phyloP scores from a whole-genome alignment of 2,113 vertebrate species.

The Anas platyrhynchos region DNA sequence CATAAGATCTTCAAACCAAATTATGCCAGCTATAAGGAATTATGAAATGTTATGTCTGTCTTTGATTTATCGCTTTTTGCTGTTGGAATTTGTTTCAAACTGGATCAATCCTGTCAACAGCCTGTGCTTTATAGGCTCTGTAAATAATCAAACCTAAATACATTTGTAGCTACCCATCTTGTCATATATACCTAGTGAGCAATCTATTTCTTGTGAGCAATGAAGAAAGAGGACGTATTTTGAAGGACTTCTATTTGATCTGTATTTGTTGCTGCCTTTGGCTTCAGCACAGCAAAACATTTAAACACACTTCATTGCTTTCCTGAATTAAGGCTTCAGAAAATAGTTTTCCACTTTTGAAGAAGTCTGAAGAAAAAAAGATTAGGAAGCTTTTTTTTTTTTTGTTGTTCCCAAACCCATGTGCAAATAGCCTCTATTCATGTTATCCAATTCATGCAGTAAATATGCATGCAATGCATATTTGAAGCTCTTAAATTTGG shows the following conservation, averaged over 20 bases:
- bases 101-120: background rate
- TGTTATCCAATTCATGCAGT: background rate
- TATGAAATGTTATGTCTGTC: background rate
- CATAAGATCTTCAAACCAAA: background rate
- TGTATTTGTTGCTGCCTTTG: conserved; percentile 26
- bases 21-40: background rate
- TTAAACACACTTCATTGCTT: background rate
- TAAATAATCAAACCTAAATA: conserved; percentile 58
- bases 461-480: background rate
- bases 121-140: background rate
- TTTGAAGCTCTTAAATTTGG: background rate
- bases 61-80: conserved; percentile 15
- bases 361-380: background rate
- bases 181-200: background rate
- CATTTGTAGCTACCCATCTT: conserved; percentile 24
- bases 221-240: conserved; percentile 34
- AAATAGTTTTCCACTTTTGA: conserved; percentile 4
- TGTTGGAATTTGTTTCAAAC: conserved; percentile 8
- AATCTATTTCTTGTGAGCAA: conserved; percentile 6
- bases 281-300: background rate
- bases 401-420: background rate
- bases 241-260: conserved; percentile 37
- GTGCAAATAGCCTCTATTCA: background rate
- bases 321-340: background rate
- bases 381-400: background rate